phyloP scores from a whole-genome alignment of 2,888 invertebrate genomes.

The Scrobipalpa costella region DNA sequence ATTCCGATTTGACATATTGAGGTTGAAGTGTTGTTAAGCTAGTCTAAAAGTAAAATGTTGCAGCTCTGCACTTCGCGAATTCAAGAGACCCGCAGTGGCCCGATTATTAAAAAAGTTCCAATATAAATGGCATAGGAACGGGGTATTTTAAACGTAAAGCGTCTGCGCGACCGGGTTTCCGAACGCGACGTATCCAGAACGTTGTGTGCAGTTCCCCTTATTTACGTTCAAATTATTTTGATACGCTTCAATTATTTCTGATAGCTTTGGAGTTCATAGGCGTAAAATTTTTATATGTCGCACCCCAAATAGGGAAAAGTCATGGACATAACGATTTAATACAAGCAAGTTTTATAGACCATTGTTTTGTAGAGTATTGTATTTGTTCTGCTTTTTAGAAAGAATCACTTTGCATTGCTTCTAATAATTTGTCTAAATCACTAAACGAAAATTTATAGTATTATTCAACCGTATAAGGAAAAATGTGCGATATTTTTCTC shows the following conservation, averaged over 20 bases:
- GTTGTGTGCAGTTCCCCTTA: conserved; percentile 24
- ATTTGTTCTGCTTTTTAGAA: no score
- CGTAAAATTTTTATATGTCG: conserved; percentile 6
- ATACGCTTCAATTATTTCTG: neutral
- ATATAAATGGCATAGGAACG: conserved; percentile 41
- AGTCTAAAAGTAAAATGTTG: conserved; percentile 13
- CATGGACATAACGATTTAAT: no score
- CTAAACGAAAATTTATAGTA: no score
- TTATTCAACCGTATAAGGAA: neutral
- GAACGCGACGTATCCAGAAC: conserved; percentile 25
- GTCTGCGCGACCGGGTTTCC: neutral
- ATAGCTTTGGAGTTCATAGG: neutral
- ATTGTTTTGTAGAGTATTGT: no score
- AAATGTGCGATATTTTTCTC: neutral
- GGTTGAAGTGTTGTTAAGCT: conserved; percentile 18
- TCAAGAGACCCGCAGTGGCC: conserved; percentile 36
- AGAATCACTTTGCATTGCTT: no score
- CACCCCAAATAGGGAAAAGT: neutral
- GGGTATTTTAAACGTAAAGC: conserved; percentile 46
- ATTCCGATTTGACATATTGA: conserved; percentile 18
- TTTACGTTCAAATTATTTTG: conserved; percentile 9
- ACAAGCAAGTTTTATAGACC: no score
- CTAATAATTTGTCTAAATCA: no score
- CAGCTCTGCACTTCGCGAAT: conserved; percentile 30
- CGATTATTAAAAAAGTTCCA: conserved; percentile 44